These are phyloP conservation scores for Nannoperca australis DNA, from an alignment of 2,797 vertebrate genomes.

Conservation along the genomic window DNA sequence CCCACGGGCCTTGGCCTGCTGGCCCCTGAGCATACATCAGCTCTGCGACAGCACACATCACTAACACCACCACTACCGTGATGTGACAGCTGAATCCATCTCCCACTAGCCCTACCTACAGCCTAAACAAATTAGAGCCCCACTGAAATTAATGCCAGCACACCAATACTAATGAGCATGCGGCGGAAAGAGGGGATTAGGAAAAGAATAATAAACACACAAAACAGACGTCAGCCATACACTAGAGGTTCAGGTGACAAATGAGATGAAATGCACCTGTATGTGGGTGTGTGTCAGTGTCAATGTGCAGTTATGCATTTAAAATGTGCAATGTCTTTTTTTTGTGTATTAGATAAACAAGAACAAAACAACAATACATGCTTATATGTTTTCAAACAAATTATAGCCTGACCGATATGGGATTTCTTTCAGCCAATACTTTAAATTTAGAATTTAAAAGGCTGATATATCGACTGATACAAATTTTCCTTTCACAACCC, in stretches of 20 bases:
- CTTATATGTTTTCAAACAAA: neutral
- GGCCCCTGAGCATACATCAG: constrained; percentile 83
- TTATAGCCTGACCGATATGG: neutral
- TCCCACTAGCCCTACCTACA: constrained; percentile 76
- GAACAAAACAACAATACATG: neutral
- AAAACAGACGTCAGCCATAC: constrained; percentile 41
- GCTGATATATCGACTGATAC: neutral
- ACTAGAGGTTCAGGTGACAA: constrained; percentile 40
- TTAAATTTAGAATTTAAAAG: neutral
- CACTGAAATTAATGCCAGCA: constrained; percentile 69
- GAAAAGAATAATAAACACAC: constrained; percentile 58
- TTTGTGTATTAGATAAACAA: neutral
- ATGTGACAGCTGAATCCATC: constrained; percentile 82
- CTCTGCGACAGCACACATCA: constrained; percentile 74
- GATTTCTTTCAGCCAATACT: neutral
- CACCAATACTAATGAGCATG: constrained; percentile 75
- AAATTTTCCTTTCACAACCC: neutral
- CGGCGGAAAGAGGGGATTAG: constrained; percentile 29
- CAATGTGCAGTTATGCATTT: constrained; percentile 7
- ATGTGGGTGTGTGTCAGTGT: neutral
- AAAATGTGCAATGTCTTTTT: neutral
- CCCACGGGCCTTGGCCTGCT: constrained; percentile 75
- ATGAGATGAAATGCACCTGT: constrained; percentile 29
- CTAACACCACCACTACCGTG: constrained; percentile 71
- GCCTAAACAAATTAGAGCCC: constrained; percentile 77